Evolutionary conservation across 2,888 invertebrate genomes (phyloP), one percentile per base, ranked within the genome.

Genomic region (Byasa hedistus): DNA sequence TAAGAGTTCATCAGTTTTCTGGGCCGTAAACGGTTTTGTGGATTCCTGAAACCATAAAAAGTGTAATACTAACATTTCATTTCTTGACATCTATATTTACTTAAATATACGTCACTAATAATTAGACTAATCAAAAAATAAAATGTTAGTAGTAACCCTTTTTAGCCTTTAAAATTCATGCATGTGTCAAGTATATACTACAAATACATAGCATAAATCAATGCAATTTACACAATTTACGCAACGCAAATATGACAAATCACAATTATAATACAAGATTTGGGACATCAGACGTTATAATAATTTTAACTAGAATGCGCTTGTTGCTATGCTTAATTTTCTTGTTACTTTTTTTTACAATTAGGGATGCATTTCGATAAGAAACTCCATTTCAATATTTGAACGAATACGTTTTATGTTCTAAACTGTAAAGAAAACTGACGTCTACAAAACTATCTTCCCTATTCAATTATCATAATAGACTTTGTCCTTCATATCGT

Each of bases 1-100:
- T 63, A 61, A 69, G 68, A 57, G 52, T 22, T 54, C 52, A 54
- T 54, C 22, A 54, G 22, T 54, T 54, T 54, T 54, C 52, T 54
- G 52, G 8, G 22, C 22, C 22, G 52, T 22, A 22, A 22, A 22
- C 22, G 52, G 52, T 22, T 22, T 54, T 15, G 21, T 15, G 15
- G 22, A n/a, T 22, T 12, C 52, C 52, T 54, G 52, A 15, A 54
- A 54, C 22, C 22, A 54, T 22, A 48, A 39, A 39, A 39, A 39
- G 12, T 12, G 12, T 15, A 39, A 15, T 39, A 39, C 39, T 39
- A 39, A 39, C 39, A 39, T 39, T 39, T 39, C 12, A 39, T 39
- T 39, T 39, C 15, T 39, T 12, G 1, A 2, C 15, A 12, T 15
- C 15, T 39, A 39, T 15, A 39, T 39, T 17, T 39, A 15, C 3